Evolutionary conservation across 2,797 vertebrate genomes (phyloP), one percentile per base, ranked within the genome.

Genomic region (Acipenser ruthenus): DNA sequence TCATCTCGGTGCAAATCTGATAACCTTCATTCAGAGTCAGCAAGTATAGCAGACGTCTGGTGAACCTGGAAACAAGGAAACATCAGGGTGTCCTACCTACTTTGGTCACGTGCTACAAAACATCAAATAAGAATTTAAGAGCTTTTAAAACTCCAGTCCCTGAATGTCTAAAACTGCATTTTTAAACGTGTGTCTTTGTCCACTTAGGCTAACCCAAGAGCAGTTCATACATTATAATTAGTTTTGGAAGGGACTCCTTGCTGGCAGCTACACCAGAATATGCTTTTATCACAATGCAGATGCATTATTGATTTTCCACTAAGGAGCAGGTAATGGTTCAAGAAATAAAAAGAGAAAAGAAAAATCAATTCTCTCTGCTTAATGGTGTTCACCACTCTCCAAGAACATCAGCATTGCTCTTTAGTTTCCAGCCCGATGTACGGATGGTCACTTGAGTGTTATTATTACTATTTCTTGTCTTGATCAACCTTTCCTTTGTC

Each of bases 401-500:
- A 79, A 70, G 76, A 65, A 47, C 55, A 73, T 65, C 53, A 63
- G 61, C 48, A 37, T 8, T 62, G 2, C 2, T 12, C 12, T 65
- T 64, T 15, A 62, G 70, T 55, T 52, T 67, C n/a, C 12, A 68
- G 68, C 56, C 10, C 11, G 11, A 13, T 65, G 56, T 51, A 68
- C 10, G 63, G 18, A 23, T 64, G 67, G 66, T 61, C 69, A 71
- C 65, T 47, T 50, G 55, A 62, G 60, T 56, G 0, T 68, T 53
- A 0, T 0, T 59, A 37, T 59, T 62, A 7, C 60, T 73, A 75
- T 72, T 78, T 77, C 73, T 79, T 73, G 60, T 67, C 69, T 77
- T 71, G 72, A 82, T 82, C 80, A 88, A 83, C 67, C 78, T 84
- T 81, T 72, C 72, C 59, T 80, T 80, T 81, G 86, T 82, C 81